Percentiles rank a stretch among this genome's conserved stretches.
Evolutionary conservation across 1,140 invertebrate species (phyloP).

Genomic region (Sminthurides bifidus): DNA sequence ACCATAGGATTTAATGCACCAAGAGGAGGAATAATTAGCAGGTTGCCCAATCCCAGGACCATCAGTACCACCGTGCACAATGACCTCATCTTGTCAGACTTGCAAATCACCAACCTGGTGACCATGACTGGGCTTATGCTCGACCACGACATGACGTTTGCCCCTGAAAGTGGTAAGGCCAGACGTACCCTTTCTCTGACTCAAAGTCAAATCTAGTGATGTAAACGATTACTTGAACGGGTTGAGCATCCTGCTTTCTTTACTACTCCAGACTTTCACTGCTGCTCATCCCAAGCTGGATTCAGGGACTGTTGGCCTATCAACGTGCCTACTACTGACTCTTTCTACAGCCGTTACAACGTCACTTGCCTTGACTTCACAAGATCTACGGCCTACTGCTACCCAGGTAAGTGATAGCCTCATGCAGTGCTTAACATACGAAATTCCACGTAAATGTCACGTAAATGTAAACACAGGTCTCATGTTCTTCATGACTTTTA

Average conservation of each 20-base stretch:
- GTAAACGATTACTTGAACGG: background rate
- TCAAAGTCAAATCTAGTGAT: background rate
- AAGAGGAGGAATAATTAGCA: conserved; percentile 49
- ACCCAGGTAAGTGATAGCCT: conserved; percentile 30
- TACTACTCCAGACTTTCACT: background rate
- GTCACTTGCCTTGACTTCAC: conserved; percentile 28
- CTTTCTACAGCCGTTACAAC: conserved; percentile 64
- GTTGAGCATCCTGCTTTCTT: background rate
- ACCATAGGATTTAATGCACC: conserved; percentile 25
- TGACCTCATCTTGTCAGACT: conserved; percentile 72
- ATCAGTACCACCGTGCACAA: conserved; percentile 82
- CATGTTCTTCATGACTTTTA: background rate
- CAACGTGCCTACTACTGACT: conserved; percentile 63
- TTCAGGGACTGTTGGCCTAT: conserved; percentile 41
- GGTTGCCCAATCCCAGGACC: conserved; percentile 64
- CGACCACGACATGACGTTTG: conserved; percentile 27
- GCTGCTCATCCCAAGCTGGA: background rate
- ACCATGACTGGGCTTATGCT: conserved; percentile 24
- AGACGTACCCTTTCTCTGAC: background rate
- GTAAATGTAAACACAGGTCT: background rate
- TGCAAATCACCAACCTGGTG: conserved; percentile 24
- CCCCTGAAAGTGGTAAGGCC: conserved; percentile 17
- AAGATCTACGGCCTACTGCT: conserved; percentile 25
- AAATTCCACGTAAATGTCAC: conserved; percentile 13
- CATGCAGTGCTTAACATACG: conserved; percentile 4